phyloP scores from a whole-genome alignment of 2,888 invertebrate genomes.

The Sepiola atlantica region DNA sequence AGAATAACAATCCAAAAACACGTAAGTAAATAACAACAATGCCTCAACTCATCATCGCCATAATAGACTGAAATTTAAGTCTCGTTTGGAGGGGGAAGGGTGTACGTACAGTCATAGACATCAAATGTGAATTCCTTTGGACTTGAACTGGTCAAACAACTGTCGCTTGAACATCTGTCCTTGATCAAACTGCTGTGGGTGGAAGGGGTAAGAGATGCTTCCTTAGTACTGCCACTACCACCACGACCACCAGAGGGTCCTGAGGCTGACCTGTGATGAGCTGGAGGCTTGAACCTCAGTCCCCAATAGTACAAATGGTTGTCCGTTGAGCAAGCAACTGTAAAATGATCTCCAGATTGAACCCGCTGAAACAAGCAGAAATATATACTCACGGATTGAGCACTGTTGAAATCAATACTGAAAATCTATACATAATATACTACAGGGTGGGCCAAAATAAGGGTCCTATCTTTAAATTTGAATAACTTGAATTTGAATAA shows the following conservation, averaged over 20 bases:
- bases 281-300: conserved; percentile 60
- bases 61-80: neutral
- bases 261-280: neutral
- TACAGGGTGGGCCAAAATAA: too few relatives aligned
- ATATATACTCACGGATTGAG: too few relatives aligned
- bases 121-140: neutral
- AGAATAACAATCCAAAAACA: too few relatives aligned
- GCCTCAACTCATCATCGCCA: neutral
- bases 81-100: neutral
- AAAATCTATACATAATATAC: too few relatives aligned
- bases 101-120: neutral
- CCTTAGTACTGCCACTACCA: neutral
- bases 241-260: neutral
- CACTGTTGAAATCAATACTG: too few relatives aligned
- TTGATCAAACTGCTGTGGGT: conserved; percentile 57
- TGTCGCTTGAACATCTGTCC: conserved; percentile 56
- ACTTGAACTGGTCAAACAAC: conserved; percentile 51
- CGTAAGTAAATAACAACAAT: too few relatives aligned
- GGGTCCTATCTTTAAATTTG: too few relatives aligned
- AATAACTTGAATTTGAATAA: too few relatives aligned
- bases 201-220: conserved; percentile 36
- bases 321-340: conserved; percentile 80
- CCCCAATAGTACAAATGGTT: conserved; percentile 85
- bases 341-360: conserved; percentile 81
- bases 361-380: conserved; percentile 77